These are phyloP conservation scores for Stomatorhinus walkeri DNA, from an alignment of 2,797 vertebrate species.

Conservation along the genomic window DNA sequence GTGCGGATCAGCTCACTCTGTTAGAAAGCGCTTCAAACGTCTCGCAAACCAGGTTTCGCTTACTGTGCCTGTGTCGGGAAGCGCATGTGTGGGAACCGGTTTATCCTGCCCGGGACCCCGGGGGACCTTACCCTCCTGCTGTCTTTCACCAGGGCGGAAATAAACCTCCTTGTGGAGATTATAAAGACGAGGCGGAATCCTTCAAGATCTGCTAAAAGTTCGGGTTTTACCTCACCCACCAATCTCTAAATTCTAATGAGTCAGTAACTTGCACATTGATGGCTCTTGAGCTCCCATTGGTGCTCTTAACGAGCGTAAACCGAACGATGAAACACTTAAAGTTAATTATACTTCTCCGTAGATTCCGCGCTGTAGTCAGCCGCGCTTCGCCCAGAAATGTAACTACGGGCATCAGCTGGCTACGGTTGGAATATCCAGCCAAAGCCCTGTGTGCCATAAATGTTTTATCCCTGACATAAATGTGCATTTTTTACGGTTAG, in stretches of 20 bases:
- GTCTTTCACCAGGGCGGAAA: background rate
- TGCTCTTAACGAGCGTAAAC: background rate
- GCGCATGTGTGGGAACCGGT: background rate
- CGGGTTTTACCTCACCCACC: background rate
- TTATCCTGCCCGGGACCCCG: background rate
- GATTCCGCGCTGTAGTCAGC: background rate
- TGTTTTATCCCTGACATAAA: background rate
- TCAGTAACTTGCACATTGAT: background rate
- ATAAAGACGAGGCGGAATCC: background rate
- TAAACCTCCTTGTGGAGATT: background rate
- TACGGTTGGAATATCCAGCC: background rate
- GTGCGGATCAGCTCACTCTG: background rate
- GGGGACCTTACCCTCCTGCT: background rate
- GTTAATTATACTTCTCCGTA: background rate
- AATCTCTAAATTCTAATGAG: background rate
- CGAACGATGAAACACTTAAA: background rate
- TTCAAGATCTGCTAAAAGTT: background rate
- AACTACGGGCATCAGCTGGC: background rate
- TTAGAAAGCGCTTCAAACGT: background rate
- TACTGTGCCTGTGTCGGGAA: background rate
- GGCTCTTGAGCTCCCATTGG: too few relatives aligned
- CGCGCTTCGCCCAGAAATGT: background rate
- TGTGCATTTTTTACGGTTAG: background rate
- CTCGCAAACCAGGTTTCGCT: background rate
- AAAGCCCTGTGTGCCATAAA: background rate